These are phyloP conservation scores for Scaptomyza graminum DNA, from an alignment of 1,140 invertebrate species.

Conservation along the genomic window DNA sequence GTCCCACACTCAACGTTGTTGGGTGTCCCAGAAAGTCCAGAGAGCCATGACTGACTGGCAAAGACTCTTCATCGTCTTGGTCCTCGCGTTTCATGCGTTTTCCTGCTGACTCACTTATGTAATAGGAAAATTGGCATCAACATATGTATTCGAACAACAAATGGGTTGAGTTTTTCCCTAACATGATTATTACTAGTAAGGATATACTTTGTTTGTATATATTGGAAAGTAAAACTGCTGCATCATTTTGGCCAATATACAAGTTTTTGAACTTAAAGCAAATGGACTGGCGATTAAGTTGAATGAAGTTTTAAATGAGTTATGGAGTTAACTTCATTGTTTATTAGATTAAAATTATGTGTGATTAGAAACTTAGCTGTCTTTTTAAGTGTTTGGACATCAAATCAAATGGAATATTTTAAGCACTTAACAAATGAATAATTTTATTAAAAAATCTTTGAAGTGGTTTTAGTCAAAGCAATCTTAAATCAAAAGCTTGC, in stretches of 20 bases:
- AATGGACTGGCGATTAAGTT: no score
- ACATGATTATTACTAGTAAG: conserved; percentile 49
- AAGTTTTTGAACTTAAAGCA: neutral
- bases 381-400: no score
- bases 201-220: conserved; percentile 1
- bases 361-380: no score
- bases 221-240: conserved; percentile 41
- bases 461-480: no score
- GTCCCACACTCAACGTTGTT: conserved; percentile 2
- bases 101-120: conserved; percentile 79
- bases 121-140: conserved; percentile 79
- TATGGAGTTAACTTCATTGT: no score
- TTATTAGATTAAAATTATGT: no score
- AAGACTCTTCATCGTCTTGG: no score
- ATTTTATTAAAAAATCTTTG: no score
- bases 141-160: conserved; percentile 72
- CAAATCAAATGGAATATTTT: no score
- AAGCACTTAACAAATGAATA: no score
- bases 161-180: conserved; percentile 29
- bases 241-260: conserved; percentile 34
- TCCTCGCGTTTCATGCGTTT: neutral
- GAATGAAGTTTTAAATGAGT: neutral
- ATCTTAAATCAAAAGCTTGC: no score
- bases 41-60: conserved; percentile 11
- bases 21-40: no score